Evolutionary conservation across 1,140 invertebrate genomes (phyloP).

Genomic region (Capitella teleta): DNA sequence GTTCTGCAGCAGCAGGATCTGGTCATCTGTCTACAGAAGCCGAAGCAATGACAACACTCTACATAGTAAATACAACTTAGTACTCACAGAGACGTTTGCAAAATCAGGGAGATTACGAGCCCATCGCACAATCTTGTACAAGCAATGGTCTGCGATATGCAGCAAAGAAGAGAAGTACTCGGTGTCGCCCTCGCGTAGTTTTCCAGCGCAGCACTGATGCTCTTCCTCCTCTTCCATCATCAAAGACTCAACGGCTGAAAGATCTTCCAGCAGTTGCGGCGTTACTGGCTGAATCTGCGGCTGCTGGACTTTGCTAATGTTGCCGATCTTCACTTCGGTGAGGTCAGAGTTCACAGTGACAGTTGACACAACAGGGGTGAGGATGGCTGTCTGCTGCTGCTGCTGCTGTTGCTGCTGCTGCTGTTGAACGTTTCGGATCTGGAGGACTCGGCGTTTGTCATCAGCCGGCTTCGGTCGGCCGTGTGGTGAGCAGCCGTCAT

Average conservation of each 20-base stretch:
- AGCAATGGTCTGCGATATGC: slow-evolving; percentile 72
- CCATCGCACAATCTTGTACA: slow-evolving; percentile 98
- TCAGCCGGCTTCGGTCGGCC: slow-evolving; percentile 16
- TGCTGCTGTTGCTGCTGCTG: slow-evolving; percentile 7
- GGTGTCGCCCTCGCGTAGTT: slow-evolving; percentile 12
- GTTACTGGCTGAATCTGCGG: slow-evolving; percentile 2
- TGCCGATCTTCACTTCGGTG: slow-evolving; percentile 6
- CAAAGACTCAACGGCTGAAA: slow-evolving; percentile 36
- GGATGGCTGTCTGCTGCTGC: not conserved
- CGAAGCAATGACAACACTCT: too few relatives aligned
- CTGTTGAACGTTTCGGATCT: slow-evolving; percentile 4
- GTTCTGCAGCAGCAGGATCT: slow-evolving; percentile 90
- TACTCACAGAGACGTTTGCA: slow-evolving; percentile 78
- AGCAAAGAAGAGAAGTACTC: slow-evolving; percentile 29
- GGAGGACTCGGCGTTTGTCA: slow-evolving; percentile 6
- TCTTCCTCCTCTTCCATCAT: slow-evolving; percentile 31
- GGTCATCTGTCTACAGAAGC: slow-evolving; percentile 81
- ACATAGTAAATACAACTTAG: too few relatives aligned
- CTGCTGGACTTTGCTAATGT: slow-evolving; percentile 5
- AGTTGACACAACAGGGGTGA: not conserved
- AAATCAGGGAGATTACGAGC: slow-evolving; percentile 93
- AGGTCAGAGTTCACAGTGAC: not conserved
- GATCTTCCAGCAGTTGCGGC: slow-evolving; percentile 27
- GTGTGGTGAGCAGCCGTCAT: slow-evolving; percentile 44
- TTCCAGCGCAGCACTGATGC: slow-evolving; percentile 17